phyloP scores from a whole-genome alignment of 2,888 invertebrate species.

The Paralinhomoeus sp. region DNA sequence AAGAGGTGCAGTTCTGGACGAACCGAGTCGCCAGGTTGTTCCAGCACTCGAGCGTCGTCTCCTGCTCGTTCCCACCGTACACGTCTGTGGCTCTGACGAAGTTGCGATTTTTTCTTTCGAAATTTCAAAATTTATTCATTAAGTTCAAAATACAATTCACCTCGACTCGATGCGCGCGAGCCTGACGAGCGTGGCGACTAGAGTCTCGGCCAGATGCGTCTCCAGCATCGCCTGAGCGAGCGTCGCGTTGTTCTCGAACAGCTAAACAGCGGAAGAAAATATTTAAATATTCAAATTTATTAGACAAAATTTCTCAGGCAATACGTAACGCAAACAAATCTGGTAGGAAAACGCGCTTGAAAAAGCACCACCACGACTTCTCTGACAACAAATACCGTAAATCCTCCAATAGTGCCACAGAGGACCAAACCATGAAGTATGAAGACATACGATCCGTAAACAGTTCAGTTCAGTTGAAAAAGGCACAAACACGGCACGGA shows the following conservation, averaged over 20 bases:
- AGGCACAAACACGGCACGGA: too few species aligned
- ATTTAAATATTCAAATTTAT: too few species aligned
- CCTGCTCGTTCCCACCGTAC: background rate
- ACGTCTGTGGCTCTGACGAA: background rate
- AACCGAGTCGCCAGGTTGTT: background rate
- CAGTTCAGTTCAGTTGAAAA: background rate
- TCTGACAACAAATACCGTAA: too few species aligned
- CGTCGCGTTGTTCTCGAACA: conserved; percentile 15
- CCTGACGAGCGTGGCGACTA: conserved; percentile 10
- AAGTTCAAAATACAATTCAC: background rate
- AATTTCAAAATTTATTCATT: background rate
- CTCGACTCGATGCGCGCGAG: conserved; percentile 2
- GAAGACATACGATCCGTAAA: too few species aligned
- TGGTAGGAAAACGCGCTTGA: too few species aligned
- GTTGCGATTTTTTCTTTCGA: background rate
- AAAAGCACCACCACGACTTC: too few species aligned
- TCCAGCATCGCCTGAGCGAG: conserved; percentile 18
- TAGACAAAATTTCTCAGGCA: too few species aligned
- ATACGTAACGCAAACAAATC: too few species aligned
- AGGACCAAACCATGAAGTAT: too few species aligned
- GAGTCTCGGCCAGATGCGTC: conserved; percentile 12
- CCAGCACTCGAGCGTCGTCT: conserved; percentile 5
- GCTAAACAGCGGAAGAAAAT: too few species aligned
- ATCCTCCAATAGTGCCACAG: too few species aligned
- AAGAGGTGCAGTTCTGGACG: conserved; percentile 1